Percentiles rank a stretch among this genome's conserved stretches.
phyloP scores from a whole-genome alignment of 1,140 invertebrate genomes.

The Scaptomyza graminum region DNA sequence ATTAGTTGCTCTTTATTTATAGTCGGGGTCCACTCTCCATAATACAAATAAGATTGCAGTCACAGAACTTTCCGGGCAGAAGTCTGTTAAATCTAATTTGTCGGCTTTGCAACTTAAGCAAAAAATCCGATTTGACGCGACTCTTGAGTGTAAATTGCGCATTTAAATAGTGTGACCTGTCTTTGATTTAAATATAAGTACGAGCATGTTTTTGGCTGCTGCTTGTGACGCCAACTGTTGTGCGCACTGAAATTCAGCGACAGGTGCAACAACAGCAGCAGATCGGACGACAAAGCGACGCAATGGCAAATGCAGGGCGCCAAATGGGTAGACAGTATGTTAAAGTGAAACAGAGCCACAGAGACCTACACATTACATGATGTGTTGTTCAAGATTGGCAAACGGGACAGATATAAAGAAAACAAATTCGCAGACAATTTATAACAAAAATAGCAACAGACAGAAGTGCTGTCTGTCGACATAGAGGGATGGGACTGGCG shows the following conservation, averaged over 20 bases:
- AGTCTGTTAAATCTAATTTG: constrained; percentile 50
- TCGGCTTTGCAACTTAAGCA: constrained; percentile 17
- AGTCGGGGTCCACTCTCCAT: no score
- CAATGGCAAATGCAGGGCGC: constrained; percentile 17
- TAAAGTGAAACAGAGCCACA: neutral
- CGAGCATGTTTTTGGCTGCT: neutral
- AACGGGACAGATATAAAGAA: constrained; percentile 54
- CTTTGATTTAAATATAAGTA: constrained; percentile 19
- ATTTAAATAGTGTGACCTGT: constrained; percentile 14
- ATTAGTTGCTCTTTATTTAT: no score
- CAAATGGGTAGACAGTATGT: neutral
- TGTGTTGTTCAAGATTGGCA: constrained; percentile 77
- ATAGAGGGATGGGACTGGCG: no score
- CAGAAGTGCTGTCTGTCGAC: neutral
- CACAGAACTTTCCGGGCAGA: constrained; percentile 1
- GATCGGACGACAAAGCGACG: constrained; percentile 58
- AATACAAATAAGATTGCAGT: no score
- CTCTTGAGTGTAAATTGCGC: constrained; percentile 1
- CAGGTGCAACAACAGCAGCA: constrained; percentile 54
- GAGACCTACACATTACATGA: constrained; percentile 63
- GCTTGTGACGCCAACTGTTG: constrained; percentile 13
- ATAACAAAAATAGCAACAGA: constrained; percentile 56
- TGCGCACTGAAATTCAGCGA: constrained; percentile 46
- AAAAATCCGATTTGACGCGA: constrained; percentile 34
- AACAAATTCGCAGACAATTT: constrained; percentile 69